Percentiles rank a stretch among this genome's conserved stretches.
These are phyloP conservation scores for Aurelia sp. DNA, from an alignment of 30 jellyfish, hydroid and myxozoan genomes.

Conservation along the genomic window DNA sequence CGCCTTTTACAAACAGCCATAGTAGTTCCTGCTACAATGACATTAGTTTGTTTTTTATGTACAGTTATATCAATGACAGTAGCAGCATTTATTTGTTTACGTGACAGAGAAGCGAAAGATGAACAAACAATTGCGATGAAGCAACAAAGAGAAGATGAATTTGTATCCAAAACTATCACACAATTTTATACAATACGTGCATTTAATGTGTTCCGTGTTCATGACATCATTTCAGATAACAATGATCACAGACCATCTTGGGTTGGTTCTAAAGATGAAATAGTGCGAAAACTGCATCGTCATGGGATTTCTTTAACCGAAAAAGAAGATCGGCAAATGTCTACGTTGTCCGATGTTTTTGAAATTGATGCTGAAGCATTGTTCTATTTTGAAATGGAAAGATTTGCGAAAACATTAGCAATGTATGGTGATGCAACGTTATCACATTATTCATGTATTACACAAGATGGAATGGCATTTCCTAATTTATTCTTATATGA, in stretches of 20 bases:
- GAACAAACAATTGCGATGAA: slow-evolving; percentile 55
- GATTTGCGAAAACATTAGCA: slow-evolving; percentile 88
- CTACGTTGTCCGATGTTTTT: slow-evolving; percentile 73
- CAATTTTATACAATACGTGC: slow-evolving; percentile 86
- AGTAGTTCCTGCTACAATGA: slow-evolving; percentile 86
- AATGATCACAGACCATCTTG: slow-evolving; percentile 93
- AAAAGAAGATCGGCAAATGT: slow-evolving; percentile 73
- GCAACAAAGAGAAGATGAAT: slow-evolving; percentile 88
- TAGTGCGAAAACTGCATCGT: slow-evolving; percentile 68
- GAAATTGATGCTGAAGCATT: slow-evolving; percentile 94
- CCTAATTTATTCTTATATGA: slow-evolving; percentile 80
- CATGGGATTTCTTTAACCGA: slow-evolving; percentile 85
- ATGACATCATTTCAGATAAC: slow-evolving; percentile 76
- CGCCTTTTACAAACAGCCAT: slow-evolving; percentile 30
- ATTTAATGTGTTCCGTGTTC: slow-evolving; percentile 74
- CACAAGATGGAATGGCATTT: slow-evolving; percentile 92
- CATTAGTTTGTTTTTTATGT: slow-evolving; percentile 86
- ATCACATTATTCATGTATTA: slow-evolving; percentile 61
- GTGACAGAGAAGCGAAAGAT: slow-evolving; percentile 94
- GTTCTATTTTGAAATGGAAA: slow-evolving; percentile 85
- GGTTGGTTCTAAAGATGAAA: slow-evolving; percentile 75
- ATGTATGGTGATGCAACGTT: slow-evolving; percentile 77
- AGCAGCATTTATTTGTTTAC: slow-evolving; percentile 88
- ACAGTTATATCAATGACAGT: slow-evolving; percentile 85
- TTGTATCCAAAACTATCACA: slow-evolving; percentile 75